Evolutionary conservation across 2,797 vertebrate species (phyloP).

Genomic region (Lophius americanus): DNA sequence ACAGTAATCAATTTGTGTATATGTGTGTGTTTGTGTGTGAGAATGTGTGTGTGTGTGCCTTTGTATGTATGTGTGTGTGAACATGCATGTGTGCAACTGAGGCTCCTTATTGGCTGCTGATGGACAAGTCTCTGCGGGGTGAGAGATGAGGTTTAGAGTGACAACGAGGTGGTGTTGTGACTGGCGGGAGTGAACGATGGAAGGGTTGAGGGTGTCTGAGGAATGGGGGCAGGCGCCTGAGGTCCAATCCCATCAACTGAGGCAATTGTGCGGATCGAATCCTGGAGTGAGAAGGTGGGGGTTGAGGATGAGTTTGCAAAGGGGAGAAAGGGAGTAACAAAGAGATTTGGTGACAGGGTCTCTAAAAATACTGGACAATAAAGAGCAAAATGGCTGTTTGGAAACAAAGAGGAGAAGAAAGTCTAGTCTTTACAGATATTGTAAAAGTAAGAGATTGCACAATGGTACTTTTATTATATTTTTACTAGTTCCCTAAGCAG

Average conservation of each 20-base stretch:
- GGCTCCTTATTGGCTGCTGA: constrained; percentile 58
- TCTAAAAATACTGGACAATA: constrained; percentile 38
- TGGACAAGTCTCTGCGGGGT: constrained; percentile 51
- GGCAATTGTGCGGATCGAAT: constrained; percentile 77
- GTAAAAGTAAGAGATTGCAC: background rate
- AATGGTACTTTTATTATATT: too few relatives aligned
- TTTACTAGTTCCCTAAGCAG: background rate
- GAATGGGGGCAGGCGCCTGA: constrained; percentile 64
- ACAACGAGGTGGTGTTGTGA: constrained; percentile 52
- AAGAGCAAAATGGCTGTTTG: constrained; percentile 29
- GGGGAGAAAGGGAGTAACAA: constrained; percentile 31
- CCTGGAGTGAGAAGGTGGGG: constrained; percentile 55
- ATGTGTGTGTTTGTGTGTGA: constrained; percentile 8
- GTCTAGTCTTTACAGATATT: background rate
- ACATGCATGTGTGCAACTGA: constrained; percentile 13
- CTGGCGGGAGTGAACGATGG: constrained; percentile 44
- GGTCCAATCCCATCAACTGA: constrained; percentile 79
- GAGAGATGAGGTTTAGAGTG: constrained; percentile 72
- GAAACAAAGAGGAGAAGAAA: constrained; percentile 11
- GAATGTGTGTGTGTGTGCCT: constrained; percentile 5
- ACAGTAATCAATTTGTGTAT: background rate
- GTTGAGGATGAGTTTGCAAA: constrained; percentile 55
- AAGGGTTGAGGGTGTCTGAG: constrained; percentile 54
- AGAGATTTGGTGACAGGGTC: constrained; percentile 41
- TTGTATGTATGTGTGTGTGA: constrained; percentile 8